These are phyloP conservation scores for Synanthedon andrenaeformis DNA, from an alignment of 2,888 invertebrate genomes.

Conservation along the genomic window DNA sequence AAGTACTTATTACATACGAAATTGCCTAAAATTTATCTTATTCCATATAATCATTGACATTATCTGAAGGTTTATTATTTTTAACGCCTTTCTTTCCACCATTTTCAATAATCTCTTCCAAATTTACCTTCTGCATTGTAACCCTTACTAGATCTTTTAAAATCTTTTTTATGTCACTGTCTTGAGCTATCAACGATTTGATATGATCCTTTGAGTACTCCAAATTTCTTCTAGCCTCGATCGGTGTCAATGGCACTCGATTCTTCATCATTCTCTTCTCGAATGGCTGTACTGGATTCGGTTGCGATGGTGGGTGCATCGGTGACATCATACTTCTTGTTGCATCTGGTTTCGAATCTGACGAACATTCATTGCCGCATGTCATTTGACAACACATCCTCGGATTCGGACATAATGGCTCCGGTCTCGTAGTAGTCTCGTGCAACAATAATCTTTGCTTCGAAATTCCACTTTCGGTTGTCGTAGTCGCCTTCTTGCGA, in stretches of 20 bases:
- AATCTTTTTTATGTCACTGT: conserved; percentile 55
- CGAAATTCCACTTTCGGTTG: not conserved
- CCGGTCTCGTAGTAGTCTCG: not conserved
- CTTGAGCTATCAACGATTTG: conserved; percentile 44
- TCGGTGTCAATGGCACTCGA: conserved; percentile 15
- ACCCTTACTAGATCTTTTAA: conserved; percentile 54
- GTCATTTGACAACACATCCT: conserved; percentile 53
- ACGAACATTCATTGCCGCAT: conserved; percentile 35
- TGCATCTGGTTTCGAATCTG: conserved; percentile 2
- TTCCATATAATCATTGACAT: not conserved
- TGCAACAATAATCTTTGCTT: not conserved
- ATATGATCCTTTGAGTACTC: conserved; percentile 47
- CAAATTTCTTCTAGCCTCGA: conserved; percentile 27
- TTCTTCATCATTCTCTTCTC: conserved; percentile 27
- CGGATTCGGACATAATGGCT: conserved; percentile 14
- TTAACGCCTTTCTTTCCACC: not conserved
- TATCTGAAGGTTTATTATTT: not conserved
- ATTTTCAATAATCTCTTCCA: conserved; percentile 32
- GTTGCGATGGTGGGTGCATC: conserved; percentile 6
- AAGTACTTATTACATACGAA: no score
- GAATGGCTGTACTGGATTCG: conserved; percentile 10
- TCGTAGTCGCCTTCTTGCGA: conserved; percentile 15
- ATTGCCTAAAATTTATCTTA: not conserved
- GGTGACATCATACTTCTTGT: conserved; percentile 9
- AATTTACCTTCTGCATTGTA: conserved; percentile 56